A percentile compares a stretch with the other conserved stretches of the same genome.
Evolutionary conservation across 2,113 vertebrate species (phyloP).

Genomic region (Rana temporaria): DNA sequence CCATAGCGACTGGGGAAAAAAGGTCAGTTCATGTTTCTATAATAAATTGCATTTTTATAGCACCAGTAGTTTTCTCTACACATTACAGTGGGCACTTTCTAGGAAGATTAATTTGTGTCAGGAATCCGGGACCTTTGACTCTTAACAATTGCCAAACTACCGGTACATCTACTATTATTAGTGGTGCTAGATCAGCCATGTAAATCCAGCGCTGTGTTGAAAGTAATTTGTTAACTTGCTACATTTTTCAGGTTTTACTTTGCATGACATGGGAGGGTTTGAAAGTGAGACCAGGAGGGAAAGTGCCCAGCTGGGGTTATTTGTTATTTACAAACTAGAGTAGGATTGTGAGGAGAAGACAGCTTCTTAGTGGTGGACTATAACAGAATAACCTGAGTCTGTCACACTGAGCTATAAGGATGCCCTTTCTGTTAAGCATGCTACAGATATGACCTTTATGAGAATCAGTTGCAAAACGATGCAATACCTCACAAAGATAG

Average conservation of each 20-base stretch:
- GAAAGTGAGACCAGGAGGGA: too few species aligned
- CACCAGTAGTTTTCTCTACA: neutral
- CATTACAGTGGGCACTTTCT: neutral
- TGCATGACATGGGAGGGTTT: too few species aligned
- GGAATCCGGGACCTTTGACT: neutral
- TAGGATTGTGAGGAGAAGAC: too few species aligned
- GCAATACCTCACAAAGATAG: too few species aligned
- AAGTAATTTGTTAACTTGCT: neutral
- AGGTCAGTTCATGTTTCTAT: constrained; percentile 33
- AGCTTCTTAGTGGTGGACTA: too few species aligned
- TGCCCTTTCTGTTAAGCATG: too few species aligned
- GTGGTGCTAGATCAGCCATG: neutral
- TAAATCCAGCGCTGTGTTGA: neutral
- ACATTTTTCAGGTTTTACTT: neutral
- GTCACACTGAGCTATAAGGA: too few species aligned
- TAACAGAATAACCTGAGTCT: too few species aligned
- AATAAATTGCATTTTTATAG: constrained; percentile 4
- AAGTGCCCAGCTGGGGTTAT: too few species aligned
- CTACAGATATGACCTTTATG: too few species aligned
- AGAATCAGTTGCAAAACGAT: too few species aligned
- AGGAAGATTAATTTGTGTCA: neutral
- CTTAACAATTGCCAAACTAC: neutral
- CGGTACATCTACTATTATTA: neutral
- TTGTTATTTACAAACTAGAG: too few species aligned
- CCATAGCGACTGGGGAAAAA: constrained; percentile 10